Conservation (phyloP, 2,113 vertebrate species). For the Crypturellus undulatus region DNA sequence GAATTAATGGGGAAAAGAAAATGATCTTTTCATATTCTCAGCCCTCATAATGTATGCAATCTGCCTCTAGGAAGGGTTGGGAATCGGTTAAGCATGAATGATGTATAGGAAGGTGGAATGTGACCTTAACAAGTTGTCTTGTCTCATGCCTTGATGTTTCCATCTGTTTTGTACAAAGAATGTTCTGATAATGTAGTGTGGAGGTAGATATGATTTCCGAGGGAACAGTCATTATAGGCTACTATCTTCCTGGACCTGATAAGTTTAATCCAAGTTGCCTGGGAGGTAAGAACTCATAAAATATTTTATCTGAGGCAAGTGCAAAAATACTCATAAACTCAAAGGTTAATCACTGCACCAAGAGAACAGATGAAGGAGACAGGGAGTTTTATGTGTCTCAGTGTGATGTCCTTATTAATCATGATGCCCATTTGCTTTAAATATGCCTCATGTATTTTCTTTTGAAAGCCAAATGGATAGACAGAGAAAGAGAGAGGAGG, state of each 20-base stretch:
- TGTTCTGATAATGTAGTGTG: constrained; percentile 59
- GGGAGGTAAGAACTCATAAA: constrained; percentile 82
- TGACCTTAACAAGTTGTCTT: constrained; percentile 80
- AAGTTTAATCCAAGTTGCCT: constrained; percentile 83
- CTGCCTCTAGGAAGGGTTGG: constrained; percentile 63
- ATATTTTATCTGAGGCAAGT: constrained; percentile 81
- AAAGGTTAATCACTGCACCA: constrained; percentile 84
- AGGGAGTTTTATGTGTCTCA: constrained; percentile 77
- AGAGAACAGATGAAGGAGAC: constrained; percentile 81
- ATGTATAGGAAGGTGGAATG: constrained; percentile 67
- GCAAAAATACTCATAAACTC: constrained; percentile 84
- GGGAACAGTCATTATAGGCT: constrained; percentile 68
- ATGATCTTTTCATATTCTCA: constrained; percentile 75
- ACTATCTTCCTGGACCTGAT: constrained; percentile 73
- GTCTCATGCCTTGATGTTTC: constrained; percentile 73
- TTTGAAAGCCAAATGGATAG: constrained; percentile 63
- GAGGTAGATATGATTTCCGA: constrained; percentile 70
- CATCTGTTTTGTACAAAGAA: constrained; percentile 72
- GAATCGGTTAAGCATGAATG: constrained; percentile 79
- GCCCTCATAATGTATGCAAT: constrained; percentile 64
- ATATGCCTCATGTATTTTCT: constrained; percentile 59
- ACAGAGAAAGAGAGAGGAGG: constrained; percentile 51
- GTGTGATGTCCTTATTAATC: constrained; percentile 79
- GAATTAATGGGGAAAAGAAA: constrained; percentile 76
- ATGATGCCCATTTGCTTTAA: constrained; percentile 66